phyloP scores from a whole-genome alignment of 2,797 vertebrate species.

The Scarus forsteni region DNA sequence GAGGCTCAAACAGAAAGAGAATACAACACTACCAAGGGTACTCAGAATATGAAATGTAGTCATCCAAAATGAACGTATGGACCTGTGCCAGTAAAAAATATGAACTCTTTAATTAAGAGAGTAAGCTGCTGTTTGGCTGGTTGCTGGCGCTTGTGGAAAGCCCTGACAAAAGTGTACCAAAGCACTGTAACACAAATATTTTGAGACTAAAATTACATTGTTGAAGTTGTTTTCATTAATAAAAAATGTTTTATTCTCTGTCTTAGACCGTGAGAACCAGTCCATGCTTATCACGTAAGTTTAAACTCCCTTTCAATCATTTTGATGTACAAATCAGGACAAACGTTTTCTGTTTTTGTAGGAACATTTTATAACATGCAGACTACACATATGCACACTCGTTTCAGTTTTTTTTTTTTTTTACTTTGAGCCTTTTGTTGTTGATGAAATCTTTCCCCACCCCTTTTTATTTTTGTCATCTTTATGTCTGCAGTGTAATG shows the following conservation, averaged over 20 bases:
- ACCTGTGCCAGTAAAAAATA: too few species aligned
- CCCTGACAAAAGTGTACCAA: neutral
- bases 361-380: constrained; percentile 7
- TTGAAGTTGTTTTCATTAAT: too few species aligned
- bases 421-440: constrained; percentile 23
- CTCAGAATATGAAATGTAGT: too few species aligned
- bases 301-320: neutral
- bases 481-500: constrained; percentile 34
- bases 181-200: neutral
- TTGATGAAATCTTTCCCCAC: constrained; percentile 22
- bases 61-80: too few species aligned
- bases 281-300: constrained; percentile 99
- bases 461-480: constrained; percentile 23
- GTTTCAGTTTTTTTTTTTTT: constrained; percentile 11
- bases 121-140: too few species aligned
- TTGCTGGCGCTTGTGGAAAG: too few species aligned
- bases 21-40: too few species aligned
- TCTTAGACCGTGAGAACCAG: constrained; percentile 95
- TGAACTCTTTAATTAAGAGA: too few species aligned
- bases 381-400: constrained; percentile 8
- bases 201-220: too few species aligned
- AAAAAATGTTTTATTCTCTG: constrained; percentile 9
- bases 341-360: neutral
- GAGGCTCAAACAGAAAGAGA: too few species aligned
- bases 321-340: constrained; percentile 14